Percentiles rank a stretch among this genome's conserved stretches.
phyloP scores from a whole-genome alignment of 2,888 invertebrate species.

The Hydriomena furcata region DNA sequence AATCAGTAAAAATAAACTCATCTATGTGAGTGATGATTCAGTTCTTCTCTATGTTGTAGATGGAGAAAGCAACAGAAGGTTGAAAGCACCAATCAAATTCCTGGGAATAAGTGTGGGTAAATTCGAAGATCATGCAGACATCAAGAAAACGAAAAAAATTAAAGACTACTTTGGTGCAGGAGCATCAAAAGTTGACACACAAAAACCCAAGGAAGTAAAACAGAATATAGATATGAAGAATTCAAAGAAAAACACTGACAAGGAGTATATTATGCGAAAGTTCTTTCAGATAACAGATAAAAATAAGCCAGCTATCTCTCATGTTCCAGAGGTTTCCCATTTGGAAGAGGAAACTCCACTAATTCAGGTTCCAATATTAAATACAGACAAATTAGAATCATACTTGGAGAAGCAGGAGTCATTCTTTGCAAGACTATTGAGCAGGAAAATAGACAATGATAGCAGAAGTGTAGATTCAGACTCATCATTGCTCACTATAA shows the following conservation, averaged over 20 bases:
- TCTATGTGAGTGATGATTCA: too few species aligned
- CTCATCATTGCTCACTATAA: conserved; percentile 16
- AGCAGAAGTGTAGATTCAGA: conserved; percentile 29
- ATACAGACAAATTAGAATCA: conserved; percentile 43
- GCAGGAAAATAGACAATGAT: conserved; percentile 34
- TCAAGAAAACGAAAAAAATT: conserved; percentile 81
- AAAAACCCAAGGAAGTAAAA: conserved; percentile 40
- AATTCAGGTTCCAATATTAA: conserved; percentile 11
- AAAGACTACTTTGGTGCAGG: conserved; percentile 82
- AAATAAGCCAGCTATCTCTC: conserved; percentile 20
- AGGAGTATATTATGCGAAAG: conserved; percentile 55
- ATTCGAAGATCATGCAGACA: conserved; percentile 85
- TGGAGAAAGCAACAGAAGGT: conserved; percentile 58
- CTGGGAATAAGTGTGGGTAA: conserved; percentile 91
- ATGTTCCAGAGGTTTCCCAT: not conserved
- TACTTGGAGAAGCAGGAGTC: conserved; percentile 70
- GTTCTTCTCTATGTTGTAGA: too few species aligned
- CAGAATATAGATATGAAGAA: conserved; percentile 33
- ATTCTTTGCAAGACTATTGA: conserved; percentile 73
- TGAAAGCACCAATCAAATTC: conserved; percentile 85
- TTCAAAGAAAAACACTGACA: conserved; percentile 41
- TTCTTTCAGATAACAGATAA: conserved; percentile 34
- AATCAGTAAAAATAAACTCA: too few species aligned
- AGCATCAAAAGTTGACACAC: conserved; percentile 49
- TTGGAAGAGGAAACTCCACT: conserved; percentile 8